A percentile compares a stretch with the other conserved stretches of the same genome.
Evolutionary conservation across 2,888 invertebrate genomes (phyloP).

Genomic region (Calameuta pallipes): DNA sequence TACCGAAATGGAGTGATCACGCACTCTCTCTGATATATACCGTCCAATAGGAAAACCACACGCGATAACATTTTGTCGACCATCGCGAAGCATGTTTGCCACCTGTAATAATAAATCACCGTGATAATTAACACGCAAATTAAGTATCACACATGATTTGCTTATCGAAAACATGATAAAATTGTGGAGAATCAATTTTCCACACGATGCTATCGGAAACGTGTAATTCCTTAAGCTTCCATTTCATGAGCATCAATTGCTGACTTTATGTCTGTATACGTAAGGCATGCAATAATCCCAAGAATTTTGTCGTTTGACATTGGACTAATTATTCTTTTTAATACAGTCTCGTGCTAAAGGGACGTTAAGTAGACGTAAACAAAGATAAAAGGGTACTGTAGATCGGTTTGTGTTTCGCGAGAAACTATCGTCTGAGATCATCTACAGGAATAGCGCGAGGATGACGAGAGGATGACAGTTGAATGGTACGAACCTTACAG

Average conservation of each 20-base stretch:
- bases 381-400: not conserved
- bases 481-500: not conserved
- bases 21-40: not conserved
- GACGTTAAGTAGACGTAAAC: not conserved
- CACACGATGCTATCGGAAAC: not conserved
- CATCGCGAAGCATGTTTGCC: slow-evolving; percentile 19
- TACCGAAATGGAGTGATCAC: too few relatives aligned
- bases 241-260: not conserved
- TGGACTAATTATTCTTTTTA: not conserved
- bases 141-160: slow-evolving; percentile 55
- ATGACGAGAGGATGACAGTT: not conserved
- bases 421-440: not conserved
- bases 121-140: slow-evolving; percentile 61
- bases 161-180: slow-evolving; percentile 33
- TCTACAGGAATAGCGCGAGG: not conserved
- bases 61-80: not conserved
- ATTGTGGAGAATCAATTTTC: too few relatives aligned
- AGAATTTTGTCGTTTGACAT: not conserved
- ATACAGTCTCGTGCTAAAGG: not conserved
- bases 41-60: not conserved
- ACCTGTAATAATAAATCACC: slow-evolving; percentile 6
- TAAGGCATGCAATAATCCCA: not conserved
- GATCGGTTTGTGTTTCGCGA: not conserved
- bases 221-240: not conserved
- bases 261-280: not conserved